Evolutionary conservation across 2,113 vertebrate species (phyloP), one percentile per base, ranked within the genome.

Genomic region (Lamprotornis superbus): DNA sequence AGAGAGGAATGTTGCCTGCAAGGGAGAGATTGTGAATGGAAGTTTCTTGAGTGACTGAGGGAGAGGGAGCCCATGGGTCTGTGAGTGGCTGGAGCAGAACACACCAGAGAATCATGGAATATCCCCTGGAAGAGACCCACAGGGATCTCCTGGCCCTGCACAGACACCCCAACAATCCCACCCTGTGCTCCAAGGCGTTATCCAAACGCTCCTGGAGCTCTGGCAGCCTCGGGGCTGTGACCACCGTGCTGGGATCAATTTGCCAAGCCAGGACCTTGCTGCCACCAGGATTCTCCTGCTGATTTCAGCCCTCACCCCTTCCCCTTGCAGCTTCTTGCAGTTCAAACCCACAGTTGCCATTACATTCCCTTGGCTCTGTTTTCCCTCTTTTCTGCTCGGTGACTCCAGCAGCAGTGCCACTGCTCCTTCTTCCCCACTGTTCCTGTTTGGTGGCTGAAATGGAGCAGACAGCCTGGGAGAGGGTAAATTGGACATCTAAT

Each of bases 181-280:
- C 11, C 20, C 60, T 12, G 60, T 1, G 9, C 47, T 12, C 61
- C 8, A 10, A 37, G n/a, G 8, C 2, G 0, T 13, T 55, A 8
- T 14, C 49, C 49, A 19, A 50, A 11, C 15, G 0, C 28, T 39
- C n/a, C 61, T 11, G 12, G 52, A 65, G 68, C 44, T 44, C 59
- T 37, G 33, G 30, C 53, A n/a, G 69, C 49, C 57, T 42, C 1
- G 1, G 67, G 25, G 35, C 27, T 2, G 2, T 37, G 31, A 8
- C 21, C 35, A 15, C 42, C 1, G 0, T 17, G 7, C 59, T 50
- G 60, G 68, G 33, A 33, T 37, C 24, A 42, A 59, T 42, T 30
- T n/a, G 8, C 28, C 60, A 50, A 65, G 35, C 31, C 57, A 20
- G 31, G 63, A 23, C n/a, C 16, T 60, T 0, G 7, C 57, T 73